phyloP scores from a whole-genome alignment of 1,140 invertebrate genomes.

The Drosophila auraria region DNA sequence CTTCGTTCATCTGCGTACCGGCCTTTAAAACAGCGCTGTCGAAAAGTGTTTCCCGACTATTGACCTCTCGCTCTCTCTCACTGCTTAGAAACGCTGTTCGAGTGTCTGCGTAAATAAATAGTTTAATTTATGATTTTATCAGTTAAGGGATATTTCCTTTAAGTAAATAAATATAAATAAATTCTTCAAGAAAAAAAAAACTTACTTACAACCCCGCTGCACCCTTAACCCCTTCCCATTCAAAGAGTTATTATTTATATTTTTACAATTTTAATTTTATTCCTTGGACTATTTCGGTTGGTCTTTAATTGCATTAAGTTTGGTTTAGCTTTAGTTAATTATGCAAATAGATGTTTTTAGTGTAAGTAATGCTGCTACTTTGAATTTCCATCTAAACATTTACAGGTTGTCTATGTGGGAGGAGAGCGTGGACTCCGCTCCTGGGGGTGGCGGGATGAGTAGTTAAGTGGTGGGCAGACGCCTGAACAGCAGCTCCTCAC shows the following conservation, averaged over 20 bases:
- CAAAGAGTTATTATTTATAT: not conserved
- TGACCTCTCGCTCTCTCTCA: no score
- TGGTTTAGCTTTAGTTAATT: constrained; percentile 25
- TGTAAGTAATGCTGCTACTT: constrained; percentile 42
- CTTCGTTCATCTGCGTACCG: no score
- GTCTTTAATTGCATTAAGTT: constrained; percentile 42
- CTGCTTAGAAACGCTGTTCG: no score
- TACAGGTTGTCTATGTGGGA: constrained; percentile 27
- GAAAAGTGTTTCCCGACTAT: no score
- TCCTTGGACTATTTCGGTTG: constrained; percentile 47
- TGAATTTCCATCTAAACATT: constrained; percentile 51
- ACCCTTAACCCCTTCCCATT: no score
- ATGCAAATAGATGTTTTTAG: constrained; percentile 18
- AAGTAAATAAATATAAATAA: no score
- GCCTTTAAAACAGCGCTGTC: no score
- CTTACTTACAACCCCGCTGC: no score
- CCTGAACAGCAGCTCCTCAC: constrained; percentile 20
- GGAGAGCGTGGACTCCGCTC: constrained; percentile 3
- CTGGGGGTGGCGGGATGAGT: not conserved
- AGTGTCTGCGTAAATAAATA: no score
- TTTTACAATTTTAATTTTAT: constrained; percentile 39
- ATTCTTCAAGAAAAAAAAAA: no score
- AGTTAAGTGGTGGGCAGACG: constrained; percentile 23
- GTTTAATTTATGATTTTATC: no score
- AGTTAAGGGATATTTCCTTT: no score